Evolutionary conservation across 2,888 invertebrate species (phyloP), one percentile per base, ranked within the genome.

Genomic region (Mesopsocus fuscifrons): DNA sequence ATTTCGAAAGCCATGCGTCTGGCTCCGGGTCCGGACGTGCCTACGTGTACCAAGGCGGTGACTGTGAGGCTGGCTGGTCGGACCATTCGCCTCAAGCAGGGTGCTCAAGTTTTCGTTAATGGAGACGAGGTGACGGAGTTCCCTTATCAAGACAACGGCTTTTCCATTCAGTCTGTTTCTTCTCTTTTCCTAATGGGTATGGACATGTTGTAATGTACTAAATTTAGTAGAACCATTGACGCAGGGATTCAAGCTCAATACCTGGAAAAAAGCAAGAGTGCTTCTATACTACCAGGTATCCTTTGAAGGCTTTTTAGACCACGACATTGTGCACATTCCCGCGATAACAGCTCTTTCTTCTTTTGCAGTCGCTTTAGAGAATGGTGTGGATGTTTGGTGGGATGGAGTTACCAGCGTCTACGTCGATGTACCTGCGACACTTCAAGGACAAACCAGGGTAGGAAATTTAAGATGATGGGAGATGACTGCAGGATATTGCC

Each of bases 341-440:
- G n/a, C n/a, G n/a, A n/a, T n/a, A n/a, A n/a, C n/a, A n/a, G n/a
- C n/a, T n/a, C n/a, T n/a, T n/a, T n/a, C n/a, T n/a, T n/a, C n/a
- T n/a, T 34, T 65, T 60, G 43, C 62, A 68, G 81, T 80, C 4
- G 74, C 77, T 57, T 62, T 89, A 35, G 72, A 75, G 0, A 81
- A 81, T 52, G 80, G 77, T 34, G 63, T 84, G 2, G 74, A 77
- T 49, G 57, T 92, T 5, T 81, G 84, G 77, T 92, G 91, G 91
- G 89, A 92, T 56, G 87, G 88, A 17, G 70, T 75, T 42, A 82
- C 84, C 0, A 67, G 87, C 21, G 78, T 80, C 1, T 87, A 88
- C 52, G 69, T 92, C 9, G 82, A 85, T 54, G 78, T 83, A 0
- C 81, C 82, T 0, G 67, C 82, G 0, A 62, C 65, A 20, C 77